Conservation (phyloP, 2,888 invertebrate genomes). For the Hymenopus coronatus region DNA sequence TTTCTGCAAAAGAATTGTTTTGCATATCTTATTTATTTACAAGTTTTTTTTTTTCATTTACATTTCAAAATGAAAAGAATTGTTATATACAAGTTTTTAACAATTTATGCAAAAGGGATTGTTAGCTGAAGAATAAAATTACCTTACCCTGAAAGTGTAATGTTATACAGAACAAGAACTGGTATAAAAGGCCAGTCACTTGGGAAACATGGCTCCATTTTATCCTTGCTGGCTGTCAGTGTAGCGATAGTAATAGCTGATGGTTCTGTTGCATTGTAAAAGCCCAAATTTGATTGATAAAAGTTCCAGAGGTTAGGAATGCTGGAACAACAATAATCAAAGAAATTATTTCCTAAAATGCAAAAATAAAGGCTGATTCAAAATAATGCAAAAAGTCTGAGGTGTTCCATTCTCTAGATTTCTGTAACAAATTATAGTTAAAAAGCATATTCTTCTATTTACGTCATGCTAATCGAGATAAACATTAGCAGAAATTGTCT, state of each 20-base stretch:
- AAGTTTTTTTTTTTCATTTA: neutral
- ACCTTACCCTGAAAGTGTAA: constrained; percentile 17
- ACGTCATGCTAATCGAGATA: too few species aligned
- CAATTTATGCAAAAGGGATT: neutral
- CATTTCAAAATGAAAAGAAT: neutral
- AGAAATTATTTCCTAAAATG: neutral
- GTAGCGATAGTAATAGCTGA: neutral
- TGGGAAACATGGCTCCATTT: constrained; percentile 41
- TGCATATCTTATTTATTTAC: too few species aligned
- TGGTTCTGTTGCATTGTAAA: neutral
- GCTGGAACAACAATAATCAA: neutral
- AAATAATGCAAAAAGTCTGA: too few species aligned
- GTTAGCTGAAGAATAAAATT: neutral
- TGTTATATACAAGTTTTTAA: neutral
- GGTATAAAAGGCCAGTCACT: constrained; percentile 79
- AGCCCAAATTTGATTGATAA: constrained; percentile 11
- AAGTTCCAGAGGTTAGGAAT: constrained; percentile 4
- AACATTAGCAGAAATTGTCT: too few species aligned
- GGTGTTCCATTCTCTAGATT: too few species aligned
- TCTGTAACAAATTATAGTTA: too few species aligned
- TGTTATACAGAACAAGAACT: constrained; percentile 58
- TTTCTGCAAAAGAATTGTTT: constrained; percentile 29
- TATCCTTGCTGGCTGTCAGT: neutral
- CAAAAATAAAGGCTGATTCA: too few species aligned
- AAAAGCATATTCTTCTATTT: too few species aligned